Evolutionary conservation across 92 coral and sea anemone species (phyloP).

Genomic region (Zoanthus sociatus): DNA sequence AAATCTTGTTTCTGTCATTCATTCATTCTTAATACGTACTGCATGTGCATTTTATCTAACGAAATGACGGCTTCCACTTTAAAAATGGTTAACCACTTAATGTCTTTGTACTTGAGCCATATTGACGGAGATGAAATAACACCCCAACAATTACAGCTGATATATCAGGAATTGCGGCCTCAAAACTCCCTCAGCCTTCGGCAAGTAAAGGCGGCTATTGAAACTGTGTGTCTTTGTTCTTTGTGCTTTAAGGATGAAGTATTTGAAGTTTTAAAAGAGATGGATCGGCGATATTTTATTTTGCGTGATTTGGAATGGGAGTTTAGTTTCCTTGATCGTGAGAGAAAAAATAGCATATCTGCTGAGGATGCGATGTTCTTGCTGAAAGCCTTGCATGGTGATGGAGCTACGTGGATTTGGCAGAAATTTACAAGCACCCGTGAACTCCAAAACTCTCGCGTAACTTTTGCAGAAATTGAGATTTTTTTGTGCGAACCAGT

Average conservation of each 20-base stretch:
- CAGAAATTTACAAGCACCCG: slow-evolving; percentile 53
- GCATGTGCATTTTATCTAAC: background rate
- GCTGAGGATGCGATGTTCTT: slow-evolving; percentile 63
- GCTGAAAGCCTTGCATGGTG: slow-evolving; percentile 57
- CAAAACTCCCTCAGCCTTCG: slow-evolving; percentile 60
- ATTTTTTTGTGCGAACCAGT: slow-evolving; percentile 52
- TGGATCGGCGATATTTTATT: slow-evolving; percentile 70
- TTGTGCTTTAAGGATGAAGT: slow-evolving; percentile 68
- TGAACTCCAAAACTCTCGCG: slow-evolving; percentile 40
- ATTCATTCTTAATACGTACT: background rate
- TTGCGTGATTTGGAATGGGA: slow-evolving; percentile 74
- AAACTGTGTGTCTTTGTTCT: slow-evolving; percentile 58
- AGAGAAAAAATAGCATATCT: slow-evolving; percentile 54
- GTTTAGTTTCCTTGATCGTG: slow-evolving; percentile 60
- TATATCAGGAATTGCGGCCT: slow-evolving; percentile 64
- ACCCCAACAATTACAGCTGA: slow-evolving; percentile 51
- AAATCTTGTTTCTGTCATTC: background rate
- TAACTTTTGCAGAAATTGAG: slow-evolving; percentile 59
- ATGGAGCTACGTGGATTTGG: slow-evolving; percentile 51
- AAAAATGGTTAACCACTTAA: background rate
- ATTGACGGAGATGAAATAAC: slow-evolving; percentile 25
- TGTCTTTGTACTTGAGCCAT: slow-evolving; percentile 5
- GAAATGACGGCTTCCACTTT: slow-evolving; percentile 14
- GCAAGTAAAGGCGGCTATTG: slow-evolving; percentile 63
- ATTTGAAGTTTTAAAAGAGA: slow-evolving; percentile 58